Base-by-base conservation (phyloP, 2,888 invertebrate species). In the Drosophila nigricruria region DNA sequence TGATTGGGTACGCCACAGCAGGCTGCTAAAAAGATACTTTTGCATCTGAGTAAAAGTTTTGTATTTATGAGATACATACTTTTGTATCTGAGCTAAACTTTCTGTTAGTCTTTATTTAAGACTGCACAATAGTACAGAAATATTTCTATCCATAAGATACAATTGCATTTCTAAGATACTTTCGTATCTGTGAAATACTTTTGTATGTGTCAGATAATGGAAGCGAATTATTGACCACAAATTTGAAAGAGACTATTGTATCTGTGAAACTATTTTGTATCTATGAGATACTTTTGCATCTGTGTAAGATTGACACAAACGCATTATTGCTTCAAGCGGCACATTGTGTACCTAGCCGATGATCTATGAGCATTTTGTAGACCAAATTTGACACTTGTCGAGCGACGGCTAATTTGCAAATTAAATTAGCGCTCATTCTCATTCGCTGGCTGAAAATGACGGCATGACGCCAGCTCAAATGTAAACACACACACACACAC, bases 401-500 rank as follows among this genome's bases (percentile, higher is more conserved):
- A 66, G 73, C 60, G 70, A 57, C 62, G 88, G 77, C 82, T 81
- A 89, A 86, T 87, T 87, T 84, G 82, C 80, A 86, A 86, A 86
- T 86, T 86, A 86, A 86, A 86, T 86, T 86, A 86, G 88, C 89
- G 88, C 79, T 84, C 80, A 79, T 69, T 87, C 87, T 61, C 81
- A 75, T 77, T 87, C 42, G 58, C 49, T 25, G 73, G 56, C 66
- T 66, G 69, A 50, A 71, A 79, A 83, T 85, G 85, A 64, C 78
- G 73, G 57, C 77, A 76, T 76, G 73, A 79, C 87, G 85, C 87
- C 84, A 89, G 72, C 74, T 58, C 34, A 73, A 79, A 73, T 73
- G 77, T 79, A 75, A 72, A 70, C 63, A 43, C 25, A 57, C 32
- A 47, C 43, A 38, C n/a, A n/a, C 8, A 5, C 30, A n/a, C 4